These are phyloP conservation scores for Drymodes brunneopygia DNA, from an alignment of 2,113 vertebrate species.

Conservation along the genomic window DNA sequence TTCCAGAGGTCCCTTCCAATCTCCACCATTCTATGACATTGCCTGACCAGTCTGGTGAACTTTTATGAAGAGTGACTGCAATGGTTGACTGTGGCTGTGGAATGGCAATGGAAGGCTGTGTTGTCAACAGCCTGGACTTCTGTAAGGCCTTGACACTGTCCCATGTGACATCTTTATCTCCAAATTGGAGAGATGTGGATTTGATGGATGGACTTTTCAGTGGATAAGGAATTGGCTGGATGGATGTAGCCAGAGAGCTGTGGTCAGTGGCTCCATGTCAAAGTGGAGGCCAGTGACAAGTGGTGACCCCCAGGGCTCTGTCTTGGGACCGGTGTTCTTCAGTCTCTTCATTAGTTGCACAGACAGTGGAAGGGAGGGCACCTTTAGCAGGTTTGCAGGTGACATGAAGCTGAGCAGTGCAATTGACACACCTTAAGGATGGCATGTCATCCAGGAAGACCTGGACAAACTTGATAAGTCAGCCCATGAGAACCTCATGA, in stretches of 20 bases:
- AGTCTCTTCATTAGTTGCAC: neutral
- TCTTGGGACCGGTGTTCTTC: neutral
- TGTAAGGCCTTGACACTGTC: neutral
- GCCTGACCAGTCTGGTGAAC: neutral
- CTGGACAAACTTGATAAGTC: neutral
- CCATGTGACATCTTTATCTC: neutral
- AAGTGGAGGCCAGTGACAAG: neutral
- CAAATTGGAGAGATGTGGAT: neutral
- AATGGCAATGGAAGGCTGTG: neutral
- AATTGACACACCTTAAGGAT: neutral
- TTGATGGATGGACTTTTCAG: neutral
- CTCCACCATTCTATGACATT: neutral
- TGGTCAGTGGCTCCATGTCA: neutral
- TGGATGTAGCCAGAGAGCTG: neutral
- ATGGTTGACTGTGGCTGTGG: too few species aligned
- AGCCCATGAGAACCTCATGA: neutral
- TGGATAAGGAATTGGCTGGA: neutral
- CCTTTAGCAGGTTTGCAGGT: neutral
- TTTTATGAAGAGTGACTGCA: neutral
- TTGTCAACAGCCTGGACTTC: neutral
- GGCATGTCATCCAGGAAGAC: neutral
- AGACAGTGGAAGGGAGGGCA: neutral
- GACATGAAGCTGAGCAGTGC: neutral
- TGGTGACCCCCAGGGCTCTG: neutral
- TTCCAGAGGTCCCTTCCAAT: neutral